Evolutionary conservation across 2,888 invertebrate genomes (phyloP).

Genomic region (Abrostola tripartita): DNA sequence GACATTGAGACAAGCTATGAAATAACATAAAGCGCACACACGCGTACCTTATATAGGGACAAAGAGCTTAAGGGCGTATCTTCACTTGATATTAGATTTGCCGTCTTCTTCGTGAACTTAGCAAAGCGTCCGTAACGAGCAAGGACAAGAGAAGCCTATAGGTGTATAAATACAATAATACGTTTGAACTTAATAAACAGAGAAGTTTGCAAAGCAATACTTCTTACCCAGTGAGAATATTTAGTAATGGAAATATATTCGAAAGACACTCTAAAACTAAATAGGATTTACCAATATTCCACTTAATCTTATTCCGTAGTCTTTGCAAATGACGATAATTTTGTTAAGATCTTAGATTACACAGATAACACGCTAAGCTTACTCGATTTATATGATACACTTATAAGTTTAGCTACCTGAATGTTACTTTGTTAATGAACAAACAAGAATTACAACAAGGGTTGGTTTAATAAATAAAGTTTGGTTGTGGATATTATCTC

Average conservation of each 20-base stretch:
- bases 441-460: constrained; percentile 22
- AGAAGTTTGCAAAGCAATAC: constrained; percentile 52
- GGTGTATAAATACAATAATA: constrained; percentile 56
- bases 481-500: constrained; percentile 36
- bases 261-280: too few relatives aligned
- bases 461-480: constrained; percentile 49
- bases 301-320: too few relatives aligned
- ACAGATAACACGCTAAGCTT: too few relatives aligned
- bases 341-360: too few relatives aligned
- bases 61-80: constrained; percentile 66
- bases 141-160: constrained; percentile 54
- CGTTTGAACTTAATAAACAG: constrained; percentile 61
- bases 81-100: constrained; percentile 73
- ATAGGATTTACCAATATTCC: too few relatives aligned
- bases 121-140: constrained; percentile 56
- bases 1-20: constrained; percentile 58
- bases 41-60: constrained; percentile 54
- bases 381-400: neutral
- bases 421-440: neutral
- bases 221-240: constrained; percentile 12
- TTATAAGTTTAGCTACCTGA: neutral
- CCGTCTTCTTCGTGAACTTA: constrained; percentile 65
- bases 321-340: too few relatives aligned
- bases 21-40: constrained; percentile 56
- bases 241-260: too few relatives aligned